A percentile compares a stretch with the other conserved stretches of the same genome.
These are phyloP conservation scores for Sebastes trivittatus DNA, from an alignment of 2,797 vertebrate genomes.

Conservation along the genomic window DNA sequence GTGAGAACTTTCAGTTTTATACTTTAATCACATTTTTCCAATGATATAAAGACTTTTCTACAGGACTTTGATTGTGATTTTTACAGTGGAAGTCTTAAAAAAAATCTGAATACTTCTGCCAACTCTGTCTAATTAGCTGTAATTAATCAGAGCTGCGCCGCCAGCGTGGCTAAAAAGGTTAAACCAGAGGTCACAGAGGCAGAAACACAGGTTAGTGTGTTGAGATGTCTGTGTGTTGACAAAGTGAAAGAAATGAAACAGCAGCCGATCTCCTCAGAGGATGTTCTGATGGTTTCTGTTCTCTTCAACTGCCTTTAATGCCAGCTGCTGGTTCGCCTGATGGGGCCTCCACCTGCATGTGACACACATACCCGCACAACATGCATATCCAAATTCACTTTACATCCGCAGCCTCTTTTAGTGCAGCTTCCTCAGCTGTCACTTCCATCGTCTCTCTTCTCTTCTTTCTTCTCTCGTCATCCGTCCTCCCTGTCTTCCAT, in stretches of 20 bases:
- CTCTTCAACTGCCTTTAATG: not conserved
- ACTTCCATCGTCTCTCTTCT: constrained; percentile 17
- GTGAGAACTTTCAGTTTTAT: not conserved
- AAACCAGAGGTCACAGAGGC: not conserved
- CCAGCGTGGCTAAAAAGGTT: not conserved
- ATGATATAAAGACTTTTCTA: not conserved
- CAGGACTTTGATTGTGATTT: not conserved
- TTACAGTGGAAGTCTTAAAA: not conserved
- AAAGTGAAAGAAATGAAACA: not conserved
- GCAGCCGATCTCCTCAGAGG: not conserved
- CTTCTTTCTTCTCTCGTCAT: constrained; percentile 15
- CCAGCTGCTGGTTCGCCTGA: constrained; percentile 14
- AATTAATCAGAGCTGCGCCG: not conserved
- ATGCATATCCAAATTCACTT: not conserved
- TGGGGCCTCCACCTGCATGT: not conserved
- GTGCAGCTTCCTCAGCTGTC: constrained; percentile 45
- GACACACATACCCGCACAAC: not conserved
- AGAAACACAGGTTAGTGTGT: not conserved
- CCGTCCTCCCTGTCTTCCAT: not conserved
- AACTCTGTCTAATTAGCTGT: not conserved
- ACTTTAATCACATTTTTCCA: not conserved
- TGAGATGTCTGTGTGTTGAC: not conserved
- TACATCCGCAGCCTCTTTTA: not conserved
- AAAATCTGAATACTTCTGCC: not conserved
- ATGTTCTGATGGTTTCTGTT: not conserved